Conservation (phyloP, 1,140 invertebrate genomes). For the Heliothis virescens region DNA sequence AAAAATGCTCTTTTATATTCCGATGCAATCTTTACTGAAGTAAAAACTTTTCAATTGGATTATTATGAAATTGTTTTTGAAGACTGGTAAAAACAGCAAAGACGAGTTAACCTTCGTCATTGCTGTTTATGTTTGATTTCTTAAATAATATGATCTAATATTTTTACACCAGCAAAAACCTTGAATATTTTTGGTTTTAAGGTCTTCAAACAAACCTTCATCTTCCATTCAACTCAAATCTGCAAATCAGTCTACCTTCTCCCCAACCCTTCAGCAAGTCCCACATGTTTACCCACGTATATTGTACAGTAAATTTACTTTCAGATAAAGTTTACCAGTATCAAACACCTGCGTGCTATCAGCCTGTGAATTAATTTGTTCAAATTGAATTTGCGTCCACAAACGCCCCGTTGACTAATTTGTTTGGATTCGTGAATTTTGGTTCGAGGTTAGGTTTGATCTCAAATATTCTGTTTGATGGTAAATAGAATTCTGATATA, state of each 20-base stretch:
- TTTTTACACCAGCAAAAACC: too few relatives aligned
- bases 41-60: not conserved
- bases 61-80: too few relatives aligned
- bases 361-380: constrained; percentile 19
- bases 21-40: constrained; percentile 9
- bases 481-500: not conserved
- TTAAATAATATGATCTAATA: not conserved
- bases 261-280: not conserved
- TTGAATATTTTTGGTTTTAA: not conserved
- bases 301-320: constrained; percentile 19
- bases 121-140: not conserved
- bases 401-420: not conserved
- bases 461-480: not conserved
- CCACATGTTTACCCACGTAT: not conserved
- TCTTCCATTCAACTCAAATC: not conserved
- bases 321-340: constrained; percentile 8
- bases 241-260: not conserved
- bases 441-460: not conserved
- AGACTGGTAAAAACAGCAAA: not conserved
- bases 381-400: constrained; percentile 19
- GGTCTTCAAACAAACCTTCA: not conserved
- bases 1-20: constrained; percentile 28
- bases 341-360: constrained; percentile 25
- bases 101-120: too few relatives aligned
- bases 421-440: not conserved